These are phyloP conservation scores for Charadrius vociferus DNA, from an alignment of 2,113 vertebrate species.

Conservation along the genomic window DNA sequence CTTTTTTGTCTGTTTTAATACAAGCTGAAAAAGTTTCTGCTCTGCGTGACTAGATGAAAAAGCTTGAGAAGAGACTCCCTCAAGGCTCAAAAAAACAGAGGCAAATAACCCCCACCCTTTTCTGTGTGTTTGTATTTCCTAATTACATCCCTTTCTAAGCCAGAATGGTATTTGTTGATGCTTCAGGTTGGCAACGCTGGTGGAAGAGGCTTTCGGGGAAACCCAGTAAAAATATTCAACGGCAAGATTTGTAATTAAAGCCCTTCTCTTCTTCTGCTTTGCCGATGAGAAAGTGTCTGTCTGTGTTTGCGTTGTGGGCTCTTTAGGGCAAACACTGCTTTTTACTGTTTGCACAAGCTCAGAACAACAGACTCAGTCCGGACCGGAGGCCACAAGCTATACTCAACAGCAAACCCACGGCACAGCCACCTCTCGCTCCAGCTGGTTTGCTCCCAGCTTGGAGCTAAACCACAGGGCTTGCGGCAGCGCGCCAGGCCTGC, in stretches of 20 bases:
- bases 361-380: neutral
- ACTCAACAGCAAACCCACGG: neutral
- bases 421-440: neutral
- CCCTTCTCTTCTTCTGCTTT: neutral
- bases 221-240: neutral
- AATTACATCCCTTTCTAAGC: neutral
- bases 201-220: neutral
- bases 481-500: fast-evolving
- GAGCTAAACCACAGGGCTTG: neutral
- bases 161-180: neutral
- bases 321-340: neutral
- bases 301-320: neutral
- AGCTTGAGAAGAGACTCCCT: neutral
- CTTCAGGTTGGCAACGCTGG: neutral
- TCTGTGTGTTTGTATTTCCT: neutral
- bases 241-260: neutral
- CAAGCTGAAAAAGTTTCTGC: neutral
- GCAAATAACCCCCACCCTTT: neutral
- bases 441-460: neutral
- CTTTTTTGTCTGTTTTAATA: neutral
- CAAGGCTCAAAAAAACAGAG: neutral
- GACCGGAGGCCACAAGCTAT: fast-evolving
- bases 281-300: neutral
- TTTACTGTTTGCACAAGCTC: neutral
- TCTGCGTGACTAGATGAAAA: neutral